These are phyloP conservation scores for Zoanthus sansibaricus DNA, from an alignment of 92 coral and sea anemone species.

Conservation along the genomic window DNA sequence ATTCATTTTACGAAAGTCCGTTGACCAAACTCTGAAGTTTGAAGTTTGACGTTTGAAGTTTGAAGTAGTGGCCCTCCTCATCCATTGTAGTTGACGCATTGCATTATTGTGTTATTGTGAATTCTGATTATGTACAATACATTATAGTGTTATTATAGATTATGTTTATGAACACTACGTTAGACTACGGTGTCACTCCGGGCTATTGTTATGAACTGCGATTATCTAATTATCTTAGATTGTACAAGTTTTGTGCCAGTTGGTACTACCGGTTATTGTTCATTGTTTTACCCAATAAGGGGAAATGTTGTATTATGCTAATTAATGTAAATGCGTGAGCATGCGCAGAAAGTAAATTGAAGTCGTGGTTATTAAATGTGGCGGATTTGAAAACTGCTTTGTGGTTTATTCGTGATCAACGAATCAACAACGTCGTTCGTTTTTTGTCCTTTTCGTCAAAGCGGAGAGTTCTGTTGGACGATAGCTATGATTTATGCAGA, in stretches of 20 bases:
- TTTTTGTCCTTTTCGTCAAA: no score
- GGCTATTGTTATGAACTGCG: not conserved
- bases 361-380: no score
- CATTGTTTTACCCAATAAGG: not conserved
- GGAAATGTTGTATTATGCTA: not conserved
- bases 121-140: not conserved
- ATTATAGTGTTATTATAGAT: not conserved
- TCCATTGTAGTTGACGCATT: not conserved
- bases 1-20: no score
- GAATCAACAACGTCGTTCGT: no score
- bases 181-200: not conserved
- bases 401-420: no score
- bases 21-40: no score
- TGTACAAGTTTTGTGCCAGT: not conserved
- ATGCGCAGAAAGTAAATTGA: not conserved
- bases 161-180: not conserved
- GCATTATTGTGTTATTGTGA: not conserved
- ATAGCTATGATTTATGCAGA: no score
- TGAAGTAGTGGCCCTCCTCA: no score
- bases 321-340: not conserved
- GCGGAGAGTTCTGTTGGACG: no score
- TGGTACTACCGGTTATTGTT: not conserved
- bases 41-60: no score
- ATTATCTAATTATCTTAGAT: not conserved
- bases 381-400: no score